Conservation (phyloP, 2,113 vertebrate genomes). For the Larimichthys polyactis region DNA sequence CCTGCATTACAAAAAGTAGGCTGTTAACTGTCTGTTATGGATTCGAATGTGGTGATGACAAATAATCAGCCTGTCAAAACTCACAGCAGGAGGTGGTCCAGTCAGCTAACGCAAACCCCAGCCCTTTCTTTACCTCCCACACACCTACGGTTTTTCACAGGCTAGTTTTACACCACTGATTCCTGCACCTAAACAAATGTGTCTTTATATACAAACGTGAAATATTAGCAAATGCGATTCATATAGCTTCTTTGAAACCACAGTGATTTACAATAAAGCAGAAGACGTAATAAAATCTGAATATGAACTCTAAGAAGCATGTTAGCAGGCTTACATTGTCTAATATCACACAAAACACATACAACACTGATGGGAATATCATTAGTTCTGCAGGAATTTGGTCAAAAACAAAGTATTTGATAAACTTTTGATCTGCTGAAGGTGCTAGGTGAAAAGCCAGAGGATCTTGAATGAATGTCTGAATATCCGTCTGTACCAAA, state of each 20-base stretch:
- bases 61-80: too few species aligned
- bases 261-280: too few species aligned
- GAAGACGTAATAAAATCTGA: too few species aligned
- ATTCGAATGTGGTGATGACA: too few species aligned
- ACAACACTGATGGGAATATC: not conserved
- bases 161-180: not conserved
- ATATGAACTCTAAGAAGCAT: not conserved
- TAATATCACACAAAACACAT: not conserved
- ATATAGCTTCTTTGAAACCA: too few species aligned
- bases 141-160: not conserved
- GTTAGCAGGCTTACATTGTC: not conserved
- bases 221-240: not conserved
- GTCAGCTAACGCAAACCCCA: not conserved
- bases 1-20: too few species aligned
- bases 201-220: not conserved
- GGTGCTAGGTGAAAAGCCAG: not conserved
- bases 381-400: too few species aligned
- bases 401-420: not conserved
- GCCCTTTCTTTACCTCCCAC: not conserved
- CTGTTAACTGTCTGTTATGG: too few species aligned
- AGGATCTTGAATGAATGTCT: not conserved
- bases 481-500: not conserved
- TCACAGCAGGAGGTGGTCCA: too few species aligned
- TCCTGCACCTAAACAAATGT: not conserved
- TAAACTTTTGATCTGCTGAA: not conserved